A percentile compares a stretch with the other conserved stretches of the same genome.
These are phyloP conservation scores for Arctocebus calabarensis DNA, from an alignment of 2,797 vertebrate genomes.

Conservation along the genomic window DNA sequence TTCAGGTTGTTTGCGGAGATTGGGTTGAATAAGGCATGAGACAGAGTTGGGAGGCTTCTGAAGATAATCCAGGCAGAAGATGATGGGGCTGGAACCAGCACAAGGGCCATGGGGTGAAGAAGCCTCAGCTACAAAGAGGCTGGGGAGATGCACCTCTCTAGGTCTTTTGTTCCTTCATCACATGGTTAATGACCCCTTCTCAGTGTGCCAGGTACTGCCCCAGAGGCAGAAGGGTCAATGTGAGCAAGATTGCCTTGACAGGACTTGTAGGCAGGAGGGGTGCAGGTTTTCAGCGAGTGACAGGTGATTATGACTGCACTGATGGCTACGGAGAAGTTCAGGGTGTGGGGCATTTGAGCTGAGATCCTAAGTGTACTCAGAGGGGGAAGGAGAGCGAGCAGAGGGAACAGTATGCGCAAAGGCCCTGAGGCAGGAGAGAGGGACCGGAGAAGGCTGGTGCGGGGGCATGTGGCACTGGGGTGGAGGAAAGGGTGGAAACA, in stretches of 20 bases:
- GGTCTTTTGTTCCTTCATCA: background rate
- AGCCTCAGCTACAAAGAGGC: background rate
- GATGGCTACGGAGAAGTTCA: background rate
- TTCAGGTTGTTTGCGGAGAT: background rate
- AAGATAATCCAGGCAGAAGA: background rate
- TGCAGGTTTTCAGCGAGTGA: background rate
- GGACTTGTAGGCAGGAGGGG: background rate
- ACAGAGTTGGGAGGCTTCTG: background rate
- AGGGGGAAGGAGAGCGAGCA: background rate
- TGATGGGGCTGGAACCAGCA: background rate
- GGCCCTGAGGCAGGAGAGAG: background rate
- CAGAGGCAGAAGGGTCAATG: background rate
- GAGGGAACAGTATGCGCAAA: background rate
- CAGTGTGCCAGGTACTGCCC: background rate
- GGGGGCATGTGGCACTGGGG: fast-evolving
- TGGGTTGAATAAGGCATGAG: background rate
- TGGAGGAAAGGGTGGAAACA: background rate
- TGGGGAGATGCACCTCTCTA: background rate
- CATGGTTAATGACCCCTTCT: background rate
- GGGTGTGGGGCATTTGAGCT: background rate
- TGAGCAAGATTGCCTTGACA: background rate
- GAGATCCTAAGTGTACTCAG: background rate
- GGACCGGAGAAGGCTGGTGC: background rate
- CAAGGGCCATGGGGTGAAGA: fast-evolving
- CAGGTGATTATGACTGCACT: background rate